A percentile compares a stretch with the other conserved stretches of the same genome.
Evolutionary conservation across 1,140 invertebrate species (phyloP).

Genomic region (Condylostylus longicornis): DNA sequence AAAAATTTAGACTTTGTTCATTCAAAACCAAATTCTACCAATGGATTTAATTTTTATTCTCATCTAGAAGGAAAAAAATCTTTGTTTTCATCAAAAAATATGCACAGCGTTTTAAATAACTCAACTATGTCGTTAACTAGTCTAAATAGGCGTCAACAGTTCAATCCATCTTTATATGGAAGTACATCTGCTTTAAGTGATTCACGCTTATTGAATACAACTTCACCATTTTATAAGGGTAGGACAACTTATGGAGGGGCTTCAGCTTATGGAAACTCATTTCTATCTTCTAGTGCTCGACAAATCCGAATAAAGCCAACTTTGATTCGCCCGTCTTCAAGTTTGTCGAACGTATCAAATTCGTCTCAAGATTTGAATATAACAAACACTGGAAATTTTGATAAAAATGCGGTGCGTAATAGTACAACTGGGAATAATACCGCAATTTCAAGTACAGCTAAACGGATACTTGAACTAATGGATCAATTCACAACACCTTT

Average conservation of each 20-base stretch:
- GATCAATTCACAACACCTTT: conserved; percentile 59
- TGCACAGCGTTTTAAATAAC: conserved; percentile 14
- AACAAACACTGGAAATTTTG: no score
- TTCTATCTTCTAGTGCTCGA: conserved; percentile 13
- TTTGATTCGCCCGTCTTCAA: conserved; percentile 16
- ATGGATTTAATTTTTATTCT: conserved; percentile 20
- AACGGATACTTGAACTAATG: conserved; percentile 51
- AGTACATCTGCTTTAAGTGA: conserved; percentile 29
- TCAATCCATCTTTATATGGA: conserved; percentile 29
- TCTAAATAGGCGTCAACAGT: conserved; percentile 15
- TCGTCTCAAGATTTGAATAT: conserved; percentile 1
- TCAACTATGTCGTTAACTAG: conserved; percentile 26
- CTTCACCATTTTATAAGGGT: conserved; percentile 67
- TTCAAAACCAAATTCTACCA: conserved; percentile 12
- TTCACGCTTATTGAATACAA: conserved; percentile 21
- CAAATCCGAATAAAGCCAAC: conserved; percentile 6
- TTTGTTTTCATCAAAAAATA: conserved; percentile 14
- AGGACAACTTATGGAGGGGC: conserved; percentile 65
- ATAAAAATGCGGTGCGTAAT: no score
- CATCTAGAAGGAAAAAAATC: conserved; percentile 27
- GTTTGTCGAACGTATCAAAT: conserved; percentile 14
- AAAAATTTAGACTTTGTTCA: conserved; percentile 6
- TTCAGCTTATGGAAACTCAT: conserved; percentile 42
- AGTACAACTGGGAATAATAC: conserved; percentile 17
- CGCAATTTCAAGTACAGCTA: conserved; percentile 44